phyloP scores from a whole-genome alignment of 2,888 invertebrate species.

The Parthenolecanium corni region DNA sequence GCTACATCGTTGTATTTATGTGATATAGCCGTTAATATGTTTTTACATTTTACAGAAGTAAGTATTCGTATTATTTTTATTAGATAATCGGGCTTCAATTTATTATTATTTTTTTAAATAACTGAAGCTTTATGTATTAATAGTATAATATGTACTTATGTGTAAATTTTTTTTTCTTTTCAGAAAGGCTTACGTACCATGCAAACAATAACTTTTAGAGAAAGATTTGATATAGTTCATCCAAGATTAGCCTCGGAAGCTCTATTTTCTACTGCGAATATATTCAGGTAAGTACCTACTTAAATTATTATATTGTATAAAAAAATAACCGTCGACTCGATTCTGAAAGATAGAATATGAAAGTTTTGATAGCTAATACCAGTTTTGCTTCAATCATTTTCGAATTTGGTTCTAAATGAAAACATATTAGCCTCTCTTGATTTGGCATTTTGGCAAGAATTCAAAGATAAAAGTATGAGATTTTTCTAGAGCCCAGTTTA shows the following conservation, averaged over 20 bases:
- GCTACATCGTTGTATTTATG: conserved; percentile 97
- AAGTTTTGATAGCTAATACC: no score
- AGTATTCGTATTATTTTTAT: background rate
- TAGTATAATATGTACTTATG: background rate
- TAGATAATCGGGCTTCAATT: background rate
- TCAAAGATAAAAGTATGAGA: no score
- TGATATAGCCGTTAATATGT: conserved; percentile 84
- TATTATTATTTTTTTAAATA: no score
- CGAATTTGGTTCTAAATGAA: no score
- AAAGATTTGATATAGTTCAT: conserved; percentile 96
- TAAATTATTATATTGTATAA: background rate
- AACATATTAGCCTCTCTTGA: no score
- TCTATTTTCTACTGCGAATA: conserved; percentile 95
- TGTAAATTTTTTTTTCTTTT: background rate
- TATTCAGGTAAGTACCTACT: conserved; percentile 53
- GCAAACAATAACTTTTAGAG: conserved; percentile 54
- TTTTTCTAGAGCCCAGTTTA: no score
- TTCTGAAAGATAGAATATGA: no score
- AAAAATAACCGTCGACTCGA: background rate
- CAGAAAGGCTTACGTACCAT: conserved; percentile 57
- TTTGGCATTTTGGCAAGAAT: background rate
- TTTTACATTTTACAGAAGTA: conserved; percentile 60
- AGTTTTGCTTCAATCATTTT: no score
- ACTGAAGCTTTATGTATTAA: no score
- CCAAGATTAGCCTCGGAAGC: conserved; percentile 94